Evolutionary conservation across 2,888 invertebrate genomes (phyloP), one percentile per base, ranked within the genome.

Genomic region (Xanthia icteritia): DNA sequence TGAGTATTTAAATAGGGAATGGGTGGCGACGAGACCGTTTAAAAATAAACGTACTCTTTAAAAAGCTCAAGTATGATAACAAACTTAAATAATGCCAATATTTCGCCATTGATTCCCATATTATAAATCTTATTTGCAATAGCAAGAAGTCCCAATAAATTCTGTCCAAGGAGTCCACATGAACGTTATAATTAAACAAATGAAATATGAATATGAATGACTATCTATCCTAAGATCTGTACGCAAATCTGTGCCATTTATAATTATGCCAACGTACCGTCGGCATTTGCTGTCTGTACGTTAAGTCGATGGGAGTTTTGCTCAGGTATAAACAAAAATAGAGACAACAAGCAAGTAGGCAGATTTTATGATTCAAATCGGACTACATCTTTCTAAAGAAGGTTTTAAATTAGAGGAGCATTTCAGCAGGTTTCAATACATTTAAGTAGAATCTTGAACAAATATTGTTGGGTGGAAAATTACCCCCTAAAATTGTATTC

Each of bases 121-220:
- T 3, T 68, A 63, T 48, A 48, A 66, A 58, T 71, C 27, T 84
- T 45, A 60, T 63, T 70, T 70, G 13, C 61, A 68, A 76, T 48
- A 70, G 64, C 68, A 73, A 77, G 42, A 67, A n/a, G 76, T 87
- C 78, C 79, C 78, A 72, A 39, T 60, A 48, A 51, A 86, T 75
- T 87, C 86, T 86, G 86, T 88, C 89, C 89, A 88, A 66, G 64
- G 39, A 66, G 89, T 88, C 79, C 79, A 84, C 42, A 64, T 56
- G 58, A 70, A 48, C 36, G 36, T 64, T 76, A 39, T 60, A 70
- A 31, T 54, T 4, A 74, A 11, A 67, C 31, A 68, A 73, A 15
- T 27, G 9, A 81, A 64, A 65, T 80, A 63, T 63, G 4, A 45
- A 48, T 63, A 20, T 27, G 51, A 51, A 36, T 51, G 0, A 69